Evolutionary conservation across 2,113 vertebrate genomes (phyloP), one percentile per base, ranked within the genome.

Genomic region (Tiliqua scincoides): DNA sequence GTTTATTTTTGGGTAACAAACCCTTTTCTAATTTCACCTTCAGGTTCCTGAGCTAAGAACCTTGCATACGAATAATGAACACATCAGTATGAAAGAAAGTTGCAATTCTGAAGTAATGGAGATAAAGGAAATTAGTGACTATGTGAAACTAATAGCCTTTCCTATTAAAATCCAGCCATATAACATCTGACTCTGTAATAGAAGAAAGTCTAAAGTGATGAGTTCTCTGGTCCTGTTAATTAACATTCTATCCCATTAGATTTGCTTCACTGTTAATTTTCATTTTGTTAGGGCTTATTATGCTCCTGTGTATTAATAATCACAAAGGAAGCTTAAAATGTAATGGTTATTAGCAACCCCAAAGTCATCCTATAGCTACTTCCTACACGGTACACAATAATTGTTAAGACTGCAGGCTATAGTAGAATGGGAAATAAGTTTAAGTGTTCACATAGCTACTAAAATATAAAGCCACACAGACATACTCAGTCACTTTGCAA

Each of bases 41-140:
- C 91, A 85, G 91, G 89, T 91, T 89, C 59, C 73, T 76, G 87
- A 81, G 30, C 57, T 89, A 87, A 90, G 81, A 43, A 89, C 84
- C 88, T 90, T 89, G 88, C 91, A 91, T 30, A 93, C 89, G 90
- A 94, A 90, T 89, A 90, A 92, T 92, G 71, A 94, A 92, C 89
- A 93, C 85, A 89, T 94, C 90, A 91, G 84, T 57, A 84, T 92
- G 79, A 85, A 91, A 92, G 81, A 93, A 94, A 90, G 68, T 84
- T 94, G 72, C 75, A 90, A 91, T 91, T 89, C 84, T 91, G 73
- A 93, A 93, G 48, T 93, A 88, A 82, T 86, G 76, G 25, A 95
- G 95, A 95, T 96, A 96, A 96, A 96, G 92, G 80, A 96, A 96
- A 96, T 95, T 95, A 92, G 89, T 95, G 90, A 91, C 83, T 92